Evolutionary conservation across 2,797 vertebrate genomes (phyloP).

Genomic region (Bovichtus variegatus): DNA sequence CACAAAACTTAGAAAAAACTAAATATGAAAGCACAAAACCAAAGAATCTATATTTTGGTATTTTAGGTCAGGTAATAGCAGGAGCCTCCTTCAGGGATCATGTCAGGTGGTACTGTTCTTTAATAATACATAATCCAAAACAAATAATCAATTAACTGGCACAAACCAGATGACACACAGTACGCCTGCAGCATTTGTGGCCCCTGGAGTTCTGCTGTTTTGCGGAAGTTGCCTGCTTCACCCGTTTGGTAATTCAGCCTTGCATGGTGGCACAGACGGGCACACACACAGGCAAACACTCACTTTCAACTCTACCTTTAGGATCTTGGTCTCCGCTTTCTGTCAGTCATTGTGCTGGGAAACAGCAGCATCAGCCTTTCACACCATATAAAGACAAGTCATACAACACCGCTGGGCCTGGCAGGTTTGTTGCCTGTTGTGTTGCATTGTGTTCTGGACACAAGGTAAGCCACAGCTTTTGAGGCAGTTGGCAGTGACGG

Average conservation of each 20-base stretch:
- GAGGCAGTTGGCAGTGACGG: conserved; percentile 6
- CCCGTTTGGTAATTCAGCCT: conserved; percentile 2
- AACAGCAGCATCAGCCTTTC: conserved; percentile 76
- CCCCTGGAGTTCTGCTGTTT: background rate
- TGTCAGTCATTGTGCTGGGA: conserved; percentile 69
- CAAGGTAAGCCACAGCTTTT: conserved; percentile 56
- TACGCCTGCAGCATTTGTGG: conserved; percentile 1
- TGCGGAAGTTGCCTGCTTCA: background rate
- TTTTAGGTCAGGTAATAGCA: background rate
- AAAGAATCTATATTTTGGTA: conserved; percentile 8
- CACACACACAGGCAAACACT: conserved; percentile 7
- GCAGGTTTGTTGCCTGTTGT: conserved; percentile 60
- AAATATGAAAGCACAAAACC: background rate
- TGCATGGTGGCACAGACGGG: background rate
- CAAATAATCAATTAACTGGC: conserved; percentile 9
- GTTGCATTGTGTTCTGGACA: conserved; percentile 69
- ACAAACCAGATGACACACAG: conserved; percentile 12
- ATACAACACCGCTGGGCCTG: conserved; percentile 73
- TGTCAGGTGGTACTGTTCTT: conserved; percentile 16
- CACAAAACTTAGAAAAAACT: background rate
- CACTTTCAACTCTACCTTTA: conserved; percentile 44
- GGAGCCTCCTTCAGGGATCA: conserved; percentile 3
- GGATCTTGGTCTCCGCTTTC: conserved; percentile 48
- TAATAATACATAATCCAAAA: background rate
- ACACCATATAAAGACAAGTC: conserved; percentile 74